A percentile compares a stretch with the other conserved stretches of the same genome.
These are phyloP conservation scores for Icerya purchasi DNA, from an alignment of 2,888 invertebrate species.

Conservation along the genomic window DNA sequence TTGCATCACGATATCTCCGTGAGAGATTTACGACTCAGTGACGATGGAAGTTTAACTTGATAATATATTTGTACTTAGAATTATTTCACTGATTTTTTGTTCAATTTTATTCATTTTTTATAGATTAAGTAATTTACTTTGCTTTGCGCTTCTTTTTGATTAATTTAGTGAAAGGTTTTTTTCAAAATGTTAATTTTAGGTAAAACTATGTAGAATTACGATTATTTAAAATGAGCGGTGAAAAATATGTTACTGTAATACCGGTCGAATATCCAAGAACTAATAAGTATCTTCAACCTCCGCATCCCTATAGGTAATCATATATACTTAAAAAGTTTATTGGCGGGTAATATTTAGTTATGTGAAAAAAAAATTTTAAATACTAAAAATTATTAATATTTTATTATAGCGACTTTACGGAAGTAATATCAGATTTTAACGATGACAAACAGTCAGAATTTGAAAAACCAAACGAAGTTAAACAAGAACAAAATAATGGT, in stretches of 20 bases:
- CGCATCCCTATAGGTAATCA: conserved; percentile 34
- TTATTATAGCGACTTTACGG: neutral
- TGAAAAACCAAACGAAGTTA: too few species aligned
- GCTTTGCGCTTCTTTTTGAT: neutral
- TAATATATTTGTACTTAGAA: conserved; percentile 6
- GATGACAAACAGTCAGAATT: neutral
- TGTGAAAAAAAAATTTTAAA: too few species aligned
- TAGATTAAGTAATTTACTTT: neutral
- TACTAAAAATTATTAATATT: too few species aligned
- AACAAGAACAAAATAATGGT: too few species aligned
- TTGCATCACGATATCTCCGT: too few species aligned
- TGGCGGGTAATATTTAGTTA: too few species aligned
- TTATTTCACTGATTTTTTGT: conserved; percentile 3
- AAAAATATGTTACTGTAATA: conserved; percentile 36
- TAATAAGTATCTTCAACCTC: conserved; percentile 32
- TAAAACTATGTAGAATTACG: neutral
- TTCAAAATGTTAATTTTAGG: neutral
- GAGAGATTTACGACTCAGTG: too few species aligned
- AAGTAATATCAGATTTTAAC: neutral
- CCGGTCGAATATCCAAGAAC: conserved; percentile 36
- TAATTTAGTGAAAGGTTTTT: neutral
- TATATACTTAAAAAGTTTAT: too few species aligned
- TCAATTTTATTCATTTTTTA: conserved; percentile 1
- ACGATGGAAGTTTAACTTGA: too few species aligned
- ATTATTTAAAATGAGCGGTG: conserved; percentile 13